Percentiles rank a stretch among this genome's conserved stretches.
phyloP scores from a whole-genome alignment of 92 coral and sea anemone genomes.

The Micromussa lordhowensis region DNA sequence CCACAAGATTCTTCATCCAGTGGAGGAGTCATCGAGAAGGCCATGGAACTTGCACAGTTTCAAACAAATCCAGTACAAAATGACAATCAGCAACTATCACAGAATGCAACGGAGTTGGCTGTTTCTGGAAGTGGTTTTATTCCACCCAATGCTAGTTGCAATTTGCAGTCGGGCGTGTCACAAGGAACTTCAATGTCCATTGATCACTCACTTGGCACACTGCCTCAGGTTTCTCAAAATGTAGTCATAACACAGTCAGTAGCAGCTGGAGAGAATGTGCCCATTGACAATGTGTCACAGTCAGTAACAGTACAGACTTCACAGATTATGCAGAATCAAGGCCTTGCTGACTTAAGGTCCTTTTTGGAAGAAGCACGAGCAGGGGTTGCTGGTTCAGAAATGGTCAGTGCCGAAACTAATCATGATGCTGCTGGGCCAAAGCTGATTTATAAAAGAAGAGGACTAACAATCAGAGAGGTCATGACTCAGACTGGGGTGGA shows the following conservation, averaged over 20 bases:
- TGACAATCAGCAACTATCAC: constrained; percentile 8
- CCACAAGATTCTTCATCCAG: constrained; percentile 31
- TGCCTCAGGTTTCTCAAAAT: constrained; percentile 30
- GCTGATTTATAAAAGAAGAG: constrained; percentile 38
- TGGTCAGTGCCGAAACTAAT: not conserved
- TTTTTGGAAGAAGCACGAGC: constrained; percentile 18
- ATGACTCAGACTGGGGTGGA: constrained; percentile 83
- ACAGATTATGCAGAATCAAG: constrained; percentile 25
- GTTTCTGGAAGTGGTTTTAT: not conserved
- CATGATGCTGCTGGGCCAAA: constrained; percentile 14
- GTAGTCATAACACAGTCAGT: constrained; percentile 37
- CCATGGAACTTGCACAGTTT: constrained; percentile 78
- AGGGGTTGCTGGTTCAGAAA: not conserved
- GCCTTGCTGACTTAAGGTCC: constrained; percentile 3
- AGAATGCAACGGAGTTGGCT: constrained; percentile 14
- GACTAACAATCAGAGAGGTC: constrained; percentile 64
- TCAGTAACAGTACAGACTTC: constrained; percentile 50
- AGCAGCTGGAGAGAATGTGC: constrained; percentile 41
- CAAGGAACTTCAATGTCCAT: constrained; percentile 1
- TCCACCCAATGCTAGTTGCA: constrained; percentile 16
- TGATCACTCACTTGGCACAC: constrained; percentile 16
- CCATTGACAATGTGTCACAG: constrained; percentile 49
- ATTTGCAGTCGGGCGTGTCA: constrained; percentile 5
- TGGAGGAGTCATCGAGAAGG: constrained; percentile 76
- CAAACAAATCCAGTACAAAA: constrained; percentile 17